Evolutionary conservation across 2,797 vertebrate genomes (phyloP).

Genomic region (Pachyuromys duprasi): DNA sequence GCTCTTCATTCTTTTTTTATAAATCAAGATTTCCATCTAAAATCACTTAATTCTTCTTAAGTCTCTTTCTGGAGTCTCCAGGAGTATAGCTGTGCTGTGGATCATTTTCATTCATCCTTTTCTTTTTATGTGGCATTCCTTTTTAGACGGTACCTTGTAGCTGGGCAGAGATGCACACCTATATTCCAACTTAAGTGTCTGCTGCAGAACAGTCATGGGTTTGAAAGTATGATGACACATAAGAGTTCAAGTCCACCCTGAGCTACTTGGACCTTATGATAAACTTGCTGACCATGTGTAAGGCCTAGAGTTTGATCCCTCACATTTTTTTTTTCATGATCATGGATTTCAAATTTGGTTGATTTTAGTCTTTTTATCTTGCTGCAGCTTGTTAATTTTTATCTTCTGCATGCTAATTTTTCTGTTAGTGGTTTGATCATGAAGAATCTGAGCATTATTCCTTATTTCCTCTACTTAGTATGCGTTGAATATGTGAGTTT

Average conservation of each 20-base stretch:
- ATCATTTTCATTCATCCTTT: neutral
- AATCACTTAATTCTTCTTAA: neutral
- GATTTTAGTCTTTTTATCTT: neutral
- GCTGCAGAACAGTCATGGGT: neutral
- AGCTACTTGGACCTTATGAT: neutral
- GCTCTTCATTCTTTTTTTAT: neutral
- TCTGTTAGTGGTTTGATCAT: neutral
- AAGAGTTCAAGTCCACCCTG: neutral
- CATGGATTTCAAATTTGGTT: neutral
- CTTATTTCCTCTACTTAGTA: constrained; percentile 16
- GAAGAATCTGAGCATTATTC: neutral
- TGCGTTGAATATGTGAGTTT: neutral
- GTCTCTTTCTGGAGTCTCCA: neutral
- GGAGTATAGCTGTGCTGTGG: neutral
- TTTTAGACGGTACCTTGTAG: neutral
- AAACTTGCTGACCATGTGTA: neutral
- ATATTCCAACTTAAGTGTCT: neutral
- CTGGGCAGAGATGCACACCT: neutral
- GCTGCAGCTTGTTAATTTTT: neutral
- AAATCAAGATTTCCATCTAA: neutral
- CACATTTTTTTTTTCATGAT: neutral
- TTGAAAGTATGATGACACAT: neutral
- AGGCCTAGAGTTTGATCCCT: neutral
- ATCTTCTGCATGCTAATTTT: neutral
- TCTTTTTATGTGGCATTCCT: neutral